Evolutionary conservation across 1,140 invertebrate species (phyloP).

Genomic region (Megalopta genalis): DNA sequence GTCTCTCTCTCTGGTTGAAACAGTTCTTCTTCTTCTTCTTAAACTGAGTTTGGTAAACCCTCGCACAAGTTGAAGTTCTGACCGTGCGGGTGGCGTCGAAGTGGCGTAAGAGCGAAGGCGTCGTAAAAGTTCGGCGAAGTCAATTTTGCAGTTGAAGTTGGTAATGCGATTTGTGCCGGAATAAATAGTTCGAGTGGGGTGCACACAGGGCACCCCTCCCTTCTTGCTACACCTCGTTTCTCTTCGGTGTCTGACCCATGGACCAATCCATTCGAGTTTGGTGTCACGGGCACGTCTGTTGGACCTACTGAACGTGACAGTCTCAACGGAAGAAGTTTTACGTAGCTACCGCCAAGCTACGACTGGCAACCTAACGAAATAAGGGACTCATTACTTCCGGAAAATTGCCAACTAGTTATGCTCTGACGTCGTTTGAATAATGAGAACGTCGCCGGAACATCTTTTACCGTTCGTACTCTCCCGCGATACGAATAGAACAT

Average conservation of each 20-base stretch:
- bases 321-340: slow-evolving; percentile 45
- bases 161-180: slow-evolving; percentile 80
- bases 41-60: slow-evolving; percentile 80
- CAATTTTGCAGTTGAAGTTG: slow-evolving; percentile 80
- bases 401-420: slow-evolving; percentile 12
- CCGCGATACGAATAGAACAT: not conserved
- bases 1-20: slow-evolving; percentile 72
- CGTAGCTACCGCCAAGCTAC: slow-evolving; percentile 31
- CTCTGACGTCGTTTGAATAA: not conserved
- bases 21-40: slow-evolving; percentile 76
- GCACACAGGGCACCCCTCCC: slow-evolving; percentile 36
- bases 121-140: slow-evolving; percentile 79
- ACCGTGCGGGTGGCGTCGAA: slow-evolving; percentile 71
- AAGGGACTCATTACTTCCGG: slow-evolving; percentile 32
- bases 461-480: too few species aligned
- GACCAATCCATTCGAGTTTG: slow-evolving; percentile 60
- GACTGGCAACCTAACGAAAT: slow-evolving; percentile 34
- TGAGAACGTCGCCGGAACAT: not conserved
- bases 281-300: slow-evolving; percentile 58
- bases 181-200: slow-evolving; percentile 76
- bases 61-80: slow-evolving; percentile 78
- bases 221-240: slow-evolving; percentile 49
- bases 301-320: slow-evolving; percentile 54
- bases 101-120: slow-evolving; percentile 69
- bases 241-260: slow-evolving; percentile 45